phyloP scores from a whole-genome alignment of 1,140 invertebrate genomes.

The Pogonognathellus flavescens region DNA sequence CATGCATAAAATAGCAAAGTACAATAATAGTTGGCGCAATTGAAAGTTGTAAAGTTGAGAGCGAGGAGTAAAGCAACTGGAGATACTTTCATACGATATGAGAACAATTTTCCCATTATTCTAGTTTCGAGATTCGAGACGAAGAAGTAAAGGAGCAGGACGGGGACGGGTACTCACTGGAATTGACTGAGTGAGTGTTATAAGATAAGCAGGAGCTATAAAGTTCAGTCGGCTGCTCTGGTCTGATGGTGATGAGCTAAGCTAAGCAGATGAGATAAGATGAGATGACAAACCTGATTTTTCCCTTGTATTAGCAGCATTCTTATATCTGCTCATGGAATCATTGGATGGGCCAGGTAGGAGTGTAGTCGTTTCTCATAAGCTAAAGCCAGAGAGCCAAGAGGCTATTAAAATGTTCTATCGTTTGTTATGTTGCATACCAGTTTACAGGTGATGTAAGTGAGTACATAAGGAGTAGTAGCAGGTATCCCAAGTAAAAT shows the following conservation, averaged over 20 bases:
- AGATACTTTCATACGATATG: constrained; percentile 12
- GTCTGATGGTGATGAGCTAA: constrained; percentile 48
- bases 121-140: constrained; percentile 8
- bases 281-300: constrained; percentile 49
- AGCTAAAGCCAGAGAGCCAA: not conserved
- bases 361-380: constrained; percentile 20
- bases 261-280: constrained; percentile 48
- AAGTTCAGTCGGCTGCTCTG: constrained; percentile 46
- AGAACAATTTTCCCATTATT: constrained; percentile 37
- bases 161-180: constrained; percentile 1
- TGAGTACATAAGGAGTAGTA: not conserved
- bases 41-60: constrained; percentile 2
- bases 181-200: constrained; percentile 42
- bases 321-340: constrained; percentile 19
- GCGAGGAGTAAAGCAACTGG: not conserved
- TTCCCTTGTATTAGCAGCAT: constrained; percentile 23
- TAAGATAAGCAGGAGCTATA: constrained; percentile 39
- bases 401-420: constrained; percentile 41
- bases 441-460: constrained; percentile 36
- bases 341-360: not conserved
- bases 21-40: constrained; percentile 14
- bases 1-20: constrained; percentile 36
- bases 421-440: constrained; percentile 11
- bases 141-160: not conserved
- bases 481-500: constrained; percentile 22